A percentile compares a stretch with the other conserved stretches of the same genome.
These are phyloP conservation scores for Noctuana brunneofusca DNA, from an alignment of 2,888 invertebrate species.

Conservation along the genomic window DNA sequence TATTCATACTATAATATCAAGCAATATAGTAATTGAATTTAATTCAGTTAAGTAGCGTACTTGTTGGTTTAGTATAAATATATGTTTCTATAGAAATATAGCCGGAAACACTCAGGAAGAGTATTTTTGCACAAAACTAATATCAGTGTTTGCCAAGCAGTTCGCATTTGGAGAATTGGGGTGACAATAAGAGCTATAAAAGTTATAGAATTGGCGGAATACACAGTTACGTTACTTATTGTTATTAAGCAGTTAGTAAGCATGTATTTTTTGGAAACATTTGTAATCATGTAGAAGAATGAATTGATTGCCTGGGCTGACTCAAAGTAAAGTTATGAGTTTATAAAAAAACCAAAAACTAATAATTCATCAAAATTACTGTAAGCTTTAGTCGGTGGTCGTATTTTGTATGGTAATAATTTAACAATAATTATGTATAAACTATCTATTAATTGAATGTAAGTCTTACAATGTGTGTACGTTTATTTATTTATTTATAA, in stretches of 20 bases:
- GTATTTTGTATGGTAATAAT: too few relatives aligned
- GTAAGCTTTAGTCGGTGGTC: too few relatives aligned
- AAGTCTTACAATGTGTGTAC: too few relatives aligned
- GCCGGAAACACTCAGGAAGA: constrained; percentile 69
- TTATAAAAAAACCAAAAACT: too few relatives aligned
- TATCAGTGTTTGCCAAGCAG: constrained; percentile 78
- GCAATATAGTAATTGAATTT: constrained; percentile 32
- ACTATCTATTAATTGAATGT: too few relatives aligned
- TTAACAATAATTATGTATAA: too few relatives aligned
- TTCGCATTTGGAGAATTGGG: constrained; percentile 73
- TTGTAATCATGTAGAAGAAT: too few relatives aligned
- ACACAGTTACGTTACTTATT: constrained; percentile 23
- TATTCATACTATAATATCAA: constrained; percentile 5
- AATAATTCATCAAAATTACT: too few relatives aligned
- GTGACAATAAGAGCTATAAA: constrained; percentile 59
- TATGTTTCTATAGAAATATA: constrained; percentile 59
- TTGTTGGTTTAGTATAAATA: constrained; percentile 42
- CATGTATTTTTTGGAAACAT: too few relatives aligned
- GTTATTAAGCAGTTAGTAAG: neutral
- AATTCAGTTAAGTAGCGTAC: constrained; percentile 40
- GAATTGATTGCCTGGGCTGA: too few relatives aligned
- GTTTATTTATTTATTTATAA: too few relatives aligned
- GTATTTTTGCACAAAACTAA: constrained; percentile 74
- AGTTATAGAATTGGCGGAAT: constrained; percentile 45
- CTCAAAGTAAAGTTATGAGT: too few relatives aligned